Conservation (phyloP, 2,888 invertebrate species). For the Plemyria rubiginata region DNA sequence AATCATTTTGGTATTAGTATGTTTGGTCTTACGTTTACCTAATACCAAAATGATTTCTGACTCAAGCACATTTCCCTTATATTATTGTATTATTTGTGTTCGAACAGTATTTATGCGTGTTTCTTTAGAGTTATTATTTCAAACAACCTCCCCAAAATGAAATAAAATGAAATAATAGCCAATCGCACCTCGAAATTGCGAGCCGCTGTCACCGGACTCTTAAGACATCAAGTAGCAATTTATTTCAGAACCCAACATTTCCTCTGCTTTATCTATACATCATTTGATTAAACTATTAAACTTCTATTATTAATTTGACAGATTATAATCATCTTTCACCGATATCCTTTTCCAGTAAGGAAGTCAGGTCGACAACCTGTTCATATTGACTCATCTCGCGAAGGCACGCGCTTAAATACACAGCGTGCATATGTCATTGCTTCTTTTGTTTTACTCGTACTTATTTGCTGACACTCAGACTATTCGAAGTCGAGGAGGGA, state of each 20-base stretch:
- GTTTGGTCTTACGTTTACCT: too few species aligned
- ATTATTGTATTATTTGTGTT: too few species aligned
- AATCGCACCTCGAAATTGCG: too few species aligned
- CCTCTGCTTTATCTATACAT: conserved; percentile 1
- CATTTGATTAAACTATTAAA: conserved; percentile 4
- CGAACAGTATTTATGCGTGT: too few species aligned
- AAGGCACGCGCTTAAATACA: conserved; percentile 68
- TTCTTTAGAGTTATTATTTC: too few species aligned
- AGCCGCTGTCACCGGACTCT: too few species aligned
- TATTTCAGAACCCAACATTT: conserved; percentile 2
- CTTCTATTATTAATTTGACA: conserved; percentile 34
- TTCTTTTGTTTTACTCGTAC: conserved; percentile 48
- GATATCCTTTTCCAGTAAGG: conserved; percentile 57
- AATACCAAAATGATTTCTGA: too few species aligned
- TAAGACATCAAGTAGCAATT: not conserved
- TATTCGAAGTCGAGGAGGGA: too few species aligned
- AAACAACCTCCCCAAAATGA: too few species aligned
- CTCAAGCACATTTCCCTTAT: too few species aligned
- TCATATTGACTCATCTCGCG: conserved; percentile 76
- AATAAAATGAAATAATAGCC: too few species aligned
- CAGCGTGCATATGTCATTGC: conserved; percentile 53
- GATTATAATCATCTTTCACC: conserved; percentile 44
- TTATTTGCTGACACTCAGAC: conserved; percentile 40
- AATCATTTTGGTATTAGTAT: too few species aligned
- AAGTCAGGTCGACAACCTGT: conserved; percentile 71